Conservation (phyloP, 2,797 vertebrate genomes). For the Odontamblyopus rebecca region DNA sequence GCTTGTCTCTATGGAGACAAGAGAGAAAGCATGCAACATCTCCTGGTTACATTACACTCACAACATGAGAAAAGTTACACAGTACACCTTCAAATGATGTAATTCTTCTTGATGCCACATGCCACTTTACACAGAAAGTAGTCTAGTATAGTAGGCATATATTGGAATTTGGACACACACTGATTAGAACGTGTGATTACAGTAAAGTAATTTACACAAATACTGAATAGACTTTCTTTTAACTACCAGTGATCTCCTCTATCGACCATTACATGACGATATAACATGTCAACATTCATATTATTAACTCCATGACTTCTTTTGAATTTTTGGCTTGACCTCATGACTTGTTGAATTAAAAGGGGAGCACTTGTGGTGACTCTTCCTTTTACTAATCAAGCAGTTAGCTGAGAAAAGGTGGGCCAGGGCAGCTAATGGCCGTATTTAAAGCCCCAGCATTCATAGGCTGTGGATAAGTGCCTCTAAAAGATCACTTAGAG, state of each 20-base stretch:
- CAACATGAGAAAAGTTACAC: no score
- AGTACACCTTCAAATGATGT: no score
- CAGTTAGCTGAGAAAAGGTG: conserved; percentile 18
- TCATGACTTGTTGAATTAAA: neutral
- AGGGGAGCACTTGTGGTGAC: conserved; percentile 12
- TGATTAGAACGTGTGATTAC: neutral
- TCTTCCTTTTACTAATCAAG: conserved; percentile 24
- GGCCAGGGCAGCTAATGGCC: conserved; percentile 17
- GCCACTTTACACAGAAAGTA: no score
- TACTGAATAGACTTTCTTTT: neutral
- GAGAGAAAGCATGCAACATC: no score
- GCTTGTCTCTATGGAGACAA: no score
- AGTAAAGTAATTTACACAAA: neutral
- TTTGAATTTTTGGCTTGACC: conserved; percentile 11
- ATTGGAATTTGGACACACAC: no score
- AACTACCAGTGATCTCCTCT: neutral
- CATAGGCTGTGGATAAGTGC: conserved; percentile 27
- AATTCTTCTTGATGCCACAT: no score
- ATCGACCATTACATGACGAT: neutral
- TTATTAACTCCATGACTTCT: conserved; percentile 2
- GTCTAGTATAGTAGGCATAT: no score
- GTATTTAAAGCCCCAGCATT: conserved; percentile 29
- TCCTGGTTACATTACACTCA: no score
- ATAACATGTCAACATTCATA: neutral
- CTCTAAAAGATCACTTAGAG: conserved; percentile 27